Base-by-base conservation (phyloP, 2,797 vertebrate species). In the Anisognathus igniventris region DNA sequence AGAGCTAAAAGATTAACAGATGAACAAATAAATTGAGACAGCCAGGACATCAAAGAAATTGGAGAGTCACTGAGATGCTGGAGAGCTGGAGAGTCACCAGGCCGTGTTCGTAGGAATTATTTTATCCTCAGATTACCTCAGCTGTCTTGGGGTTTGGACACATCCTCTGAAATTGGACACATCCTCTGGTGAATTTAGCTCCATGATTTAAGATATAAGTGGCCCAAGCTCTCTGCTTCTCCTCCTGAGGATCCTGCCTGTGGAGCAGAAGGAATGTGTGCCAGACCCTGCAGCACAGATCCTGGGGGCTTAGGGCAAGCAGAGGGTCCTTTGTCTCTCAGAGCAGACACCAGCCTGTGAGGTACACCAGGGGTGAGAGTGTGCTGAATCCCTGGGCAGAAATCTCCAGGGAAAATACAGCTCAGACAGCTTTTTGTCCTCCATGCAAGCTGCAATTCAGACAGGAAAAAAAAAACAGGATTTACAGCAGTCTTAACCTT, bases 1-100 rank as follows among this genome's bases (percentile, higher is more conserved):
- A 80, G 39, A 92, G 91, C 80, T 91, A 48, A 79, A 82, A 88
- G 86, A 97, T 92, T 71, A 96, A 79, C 71, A 88, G 76, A 58
- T 80, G 72, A 94, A 88, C 76, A 85, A 94, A 96, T 93, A n/a
- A 2, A 31, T 39, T 72, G 78, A 94, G 77, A 86, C 74, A 93
- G 66, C 84, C 65, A 75, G 81, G 65, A 54, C n/a, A 88, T 84
- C 78, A 90, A 60, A 93, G 74, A 65, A 85, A 92, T 45, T 86
- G 65, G 60, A 77, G 70, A 92, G 66, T 67, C 72, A 45, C 60
- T 79, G n/a, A 57, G 51, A 79, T 89, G 44, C 6, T 47, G n/a
- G 61, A 77, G 68, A 92, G 61, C 64, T 73, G 53, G 42, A 68
- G 73, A 92, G 66, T 76, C 51, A 80, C 80, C 81, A 50, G 66